Conservation (phyloP, 2,797 vertebrate species). For the Phataginus tricuspis region DNA sequence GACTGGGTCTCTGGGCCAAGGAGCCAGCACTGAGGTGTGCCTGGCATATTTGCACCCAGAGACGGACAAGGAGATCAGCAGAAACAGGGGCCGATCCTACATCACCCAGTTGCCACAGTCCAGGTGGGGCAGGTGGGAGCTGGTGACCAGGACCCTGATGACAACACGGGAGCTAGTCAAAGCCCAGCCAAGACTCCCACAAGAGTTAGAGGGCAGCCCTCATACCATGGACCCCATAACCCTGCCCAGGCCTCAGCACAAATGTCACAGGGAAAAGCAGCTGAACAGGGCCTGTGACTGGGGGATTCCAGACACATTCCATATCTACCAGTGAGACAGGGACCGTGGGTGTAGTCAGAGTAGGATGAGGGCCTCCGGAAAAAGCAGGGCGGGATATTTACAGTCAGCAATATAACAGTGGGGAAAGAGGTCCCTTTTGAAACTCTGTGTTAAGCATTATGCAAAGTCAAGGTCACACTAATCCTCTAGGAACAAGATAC, state of each 20-base stretch:
- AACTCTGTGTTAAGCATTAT: too few species aligned
- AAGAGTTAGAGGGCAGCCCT: background rate
- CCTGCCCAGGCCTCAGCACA: background rate
- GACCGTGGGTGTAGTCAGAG: too few species aligned
- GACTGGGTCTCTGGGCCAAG: background rate
- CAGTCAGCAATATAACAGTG: too few species aligned
- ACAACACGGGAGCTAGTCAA: background rate
- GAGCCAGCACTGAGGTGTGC: background rate
- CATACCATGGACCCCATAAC: background rate
- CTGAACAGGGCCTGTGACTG: background rate
- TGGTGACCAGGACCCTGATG: background rate
- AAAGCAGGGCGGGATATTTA: too few species aligned
- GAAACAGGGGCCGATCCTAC: background rate
- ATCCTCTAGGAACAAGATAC: too few species aligned
- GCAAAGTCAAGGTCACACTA: too few species aligned
- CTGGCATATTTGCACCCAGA: background rate
- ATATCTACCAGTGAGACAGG: background rate
- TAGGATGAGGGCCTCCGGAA: too few species aligned
- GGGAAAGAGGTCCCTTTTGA: too few species aligned
- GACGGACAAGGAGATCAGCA: background rate
- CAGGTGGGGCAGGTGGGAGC: background rate
- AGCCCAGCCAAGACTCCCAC: background rate
- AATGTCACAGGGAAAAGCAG: background rate
- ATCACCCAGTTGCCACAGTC: background rate
- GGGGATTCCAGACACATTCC: background rate